Base-by-base conservation (phyloP, 2,797 vertebrate species). In the Synanceia verrucosa region DNA sequence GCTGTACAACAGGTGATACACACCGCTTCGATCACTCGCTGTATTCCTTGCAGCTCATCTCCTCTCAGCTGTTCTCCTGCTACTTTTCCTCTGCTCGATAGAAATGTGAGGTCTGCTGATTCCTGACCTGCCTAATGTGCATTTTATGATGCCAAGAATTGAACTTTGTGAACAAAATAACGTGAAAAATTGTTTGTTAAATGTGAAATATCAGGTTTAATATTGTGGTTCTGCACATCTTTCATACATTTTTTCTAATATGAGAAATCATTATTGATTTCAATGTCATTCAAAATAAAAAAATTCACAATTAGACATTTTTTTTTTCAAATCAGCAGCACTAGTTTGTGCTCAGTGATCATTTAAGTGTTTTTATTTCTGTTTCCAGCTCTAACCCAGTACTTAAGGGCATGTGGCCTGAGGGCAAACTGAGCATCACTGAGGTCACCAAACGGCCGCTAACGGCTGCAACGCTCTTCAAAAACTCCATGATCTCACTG, bases 401-500 rank as follows among this genome's bases (percentile, higher is more conserved):
- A 58, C 81, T 99, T 87, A 99, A 97, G 91, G 94, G 65, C 34
- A 99, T 99, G 98, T 99, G 98, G 98, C 98, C 98, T 0, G 98
- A 99, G 86, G 98, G 98, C 34, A 99, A 99, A 66, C 92, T 99
- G 88, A 96, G 97, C 86, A 99, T 99, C 86, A 99, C 97, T 0
- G 98, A 99, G 87, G 98, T 99, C 84, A 99, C 98, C 85, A 99
- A 99, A 75, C 92, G 98, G 0, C 98, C 98, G 2, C 90, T 97
- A 70, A 99, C 98, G 0, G 97, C 98, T 0, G 98, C 96, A 29
- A 94, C 98, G 0, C 95, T 99, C 59, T 99, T 99, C 87, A 99
- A 97, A 89, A 99, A 95, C 92, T 99, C 98, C 71, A 99, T 99
- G 98, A 97, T 99, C 86, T 95, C 95, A 4, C 73, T 99, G 80